These are phyloP conservation scores for Ceyx cyanopectus DNA, from an alignment of 2,113 vertebrate species.

Conservation along the genomic window DNA sequence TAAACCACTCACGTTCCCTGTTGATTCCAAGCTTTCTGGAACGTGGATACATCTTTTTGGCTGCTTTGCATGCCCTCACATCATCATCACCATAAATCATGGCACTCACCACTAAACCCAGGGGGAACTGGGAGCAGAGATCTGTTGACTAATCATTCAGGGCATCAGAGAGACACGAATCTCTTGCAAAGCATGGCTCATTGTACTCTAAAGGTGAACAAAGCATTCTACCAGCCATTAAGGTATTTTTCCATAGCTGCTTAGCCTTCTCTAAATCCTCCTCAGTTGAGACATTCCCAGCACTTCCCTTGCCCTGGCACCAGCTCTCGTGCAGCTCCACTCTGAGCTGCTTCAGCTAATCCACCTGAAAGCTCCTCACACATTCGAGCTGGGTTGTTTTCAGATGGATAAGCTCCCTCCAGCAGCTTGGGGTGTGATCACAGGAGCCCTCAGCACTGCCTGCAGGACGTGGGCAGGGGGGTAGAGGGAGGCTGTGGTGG, in stretches of 20 bases:
- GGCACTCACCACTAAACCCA: background rate
- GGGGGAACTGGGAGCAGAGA: background rate
- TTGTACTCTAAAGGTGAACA: background rate
- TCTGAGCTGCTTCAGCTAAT: background rate
- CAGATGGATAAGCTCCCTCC: background rate
- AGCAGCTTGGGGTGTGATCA: background rate
- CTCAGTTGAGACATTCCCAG: background rate
- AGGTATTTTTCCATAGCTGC: background rate
- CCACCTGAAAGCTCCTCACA: background rate
- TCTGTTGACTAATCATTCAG: background rate
- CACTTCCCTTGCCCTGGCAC: background rate
- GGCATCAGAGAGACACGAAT: background rate
- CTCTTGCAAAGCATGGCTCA: background rate
- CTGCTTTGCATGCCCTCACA: background rate
- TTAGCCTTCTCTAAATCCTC: background rate
- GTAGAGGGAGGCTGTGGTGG: background rate
- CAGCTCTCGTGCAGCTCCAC: rapidly evolving
- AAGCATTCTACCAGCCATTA: background rate
- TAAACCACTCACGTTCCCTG: background rate
- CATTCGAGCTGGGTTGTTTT: background rate
- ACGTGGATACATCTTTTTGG: background rate
- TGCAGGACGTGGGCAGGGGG: background rate
- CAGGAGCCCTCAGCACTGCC: background rate
- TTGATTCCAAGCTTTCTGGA: background rate
- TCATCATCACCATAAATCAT: background rate